phyloP scores from a whole-genome alignment of 2,888 invertebrate genomes.

The Tanytarsus gracilentus region DNA sequence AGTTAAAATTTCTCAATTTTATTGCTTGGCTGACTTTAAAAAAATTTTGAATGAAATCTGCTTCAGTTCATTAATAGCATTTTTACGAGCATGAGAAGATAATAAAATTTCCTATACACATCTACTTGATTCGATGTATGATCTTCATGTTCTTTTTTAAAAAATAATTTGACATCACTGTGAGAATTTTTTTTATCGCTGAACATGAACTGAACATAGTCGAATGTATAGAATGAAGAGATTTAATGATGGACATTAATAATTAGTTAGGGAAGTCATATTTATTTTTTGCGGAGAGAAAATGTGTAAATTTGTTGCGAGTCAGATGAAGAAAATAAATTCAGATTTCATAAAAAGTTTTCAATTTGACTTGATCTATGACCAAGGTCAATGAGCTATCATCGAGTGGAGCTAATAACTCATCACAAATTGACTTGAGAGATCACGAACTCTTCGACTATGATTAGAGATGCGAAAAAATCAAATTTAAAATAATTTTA shows the following conservation, averaged over 20 bases:
- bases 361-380: not conserved
- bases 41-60: too few relatives aligned
- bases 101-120: not conserved
- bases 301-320: not conserved
- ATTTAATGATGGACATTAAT: constrained; percentile 21
- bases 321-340: not conserved
- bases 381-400: constrained; percentile 5
- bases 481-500: too few relatives aligned
- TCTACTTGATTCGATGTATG: too few relatives aligned
- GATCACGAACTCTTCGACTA: too few relatives aligned
- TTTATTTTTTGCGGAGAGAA: not conserved
- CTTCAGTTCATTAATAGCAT: too few relatives aligned
- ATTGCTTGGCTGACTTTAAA: too few relatives aligned
- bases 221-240: not conserved
- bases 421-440: constrained; percentile 12
- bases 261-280: constrained; percentile 5
- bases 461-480: too few relatives aligned
- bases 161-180: too few relatives aligned
- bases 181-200: not conserved
- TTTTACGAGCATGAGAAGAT: not conserved
- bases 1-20: too few relatives aligned
- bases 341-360: not conserved
- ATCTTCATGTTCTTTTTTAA: too few relatives aligned
- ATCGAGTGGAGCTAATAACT: not conserved
- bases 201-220: not conserved